Evolutionary conservation across 2,888 invertebrate genomes (phyloP), one percentile per base, ranked within the genome.

Genomic region (Adineta ricciae): DNA sequence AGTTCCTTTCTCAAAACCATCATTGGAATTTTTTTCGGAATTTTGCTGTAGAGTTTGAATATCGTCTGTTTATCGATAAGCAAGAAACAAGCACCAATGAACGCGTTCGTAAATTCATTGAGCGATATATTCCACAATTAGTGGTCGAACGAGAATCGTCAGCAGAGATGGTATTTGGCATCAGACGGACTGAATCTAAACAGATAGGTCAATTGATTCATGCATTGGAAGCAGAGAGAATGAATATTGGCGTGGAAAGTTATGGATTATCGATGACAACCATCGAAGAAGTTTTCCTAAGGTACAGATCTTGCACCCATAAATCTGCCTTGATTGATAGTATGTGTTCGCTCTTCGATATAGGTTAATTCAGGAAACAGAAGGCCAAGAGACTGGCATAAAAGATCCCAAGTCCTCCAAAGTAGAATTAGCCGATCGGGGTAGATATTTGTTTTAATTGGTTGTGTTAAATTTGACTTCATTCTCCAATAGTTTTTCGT

Each of bases 281-380:
- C 14, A 85, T 85, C 24, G 85, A 85, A 72, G 85, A 85, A 83
- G 85, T 85, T 27, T 85, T 85, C 73, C 8, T 85, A 14, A 83
- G 83, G 85, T 85, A 83, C 64, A 49, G 27, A 46, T 46, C 11
- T 27, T 64, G 21, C 4, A 32, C 21, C 21, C 14, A 9, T 1
- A 19, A 14, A 5, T 36, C 2, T 0, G 9, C 4, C 14, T 21
- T 5, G 14, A 41, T 78, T 41, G 24, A 8, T 21, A 38, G 2
- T 21, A 78, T 78, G n/a, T 38, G 7, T 2, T 72, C 4, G n/a
- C n/a, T 16, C 3, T 72, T 27, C 24, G 1, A 52, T 21, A 64
- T 9, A 64, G 64, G 27, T 32, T 64, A 14, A 64, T 64, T 32
- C 64, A 27, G 11, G 64, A 64, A 32, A 32, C 27, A 3, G 64